phyloP scores from a whole-genome alignment of 2,888 invertebrate species.

The Cartodere bifasciata region DNA sequence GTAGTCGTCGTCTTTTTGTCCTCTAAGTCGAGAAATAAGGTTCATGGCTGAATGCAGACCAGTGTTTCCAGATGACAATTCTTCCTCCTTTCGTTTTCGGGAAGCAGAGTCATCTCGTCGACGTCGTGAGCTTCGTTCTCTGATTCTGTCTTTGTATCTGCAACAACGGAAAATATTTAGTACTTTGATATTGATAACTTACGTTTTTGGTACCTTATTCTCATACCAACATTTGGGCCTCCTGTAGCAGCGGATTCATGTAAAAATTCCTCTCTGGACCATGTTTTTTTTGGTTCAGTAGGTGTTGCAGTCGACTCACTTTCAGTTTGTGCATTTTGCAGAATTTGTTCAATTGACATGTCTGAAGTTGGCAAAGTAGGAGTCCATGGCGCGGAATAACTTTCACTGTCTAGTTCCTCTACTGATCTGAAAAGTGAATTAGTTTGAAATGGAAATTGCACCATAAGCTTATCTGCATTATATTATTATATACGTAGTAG shows the following conservation, averaged over 20 bases:
- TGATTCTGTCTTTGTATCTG: conserved; percentile 33
- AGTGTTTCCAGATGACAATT: conserved; percentile 28
- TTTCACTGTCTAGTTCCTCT: conserved; percentile 37
- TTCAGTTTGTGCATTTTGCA: conserved; percentile 18
- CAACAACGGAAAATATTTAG: conserved; percentile 10
- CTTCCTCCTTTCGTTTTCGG: conserved; percentile 26
- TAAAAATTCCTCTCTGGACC: conserved; percentile 64
- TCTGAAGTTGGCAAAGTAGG: conserved; percentile 26
- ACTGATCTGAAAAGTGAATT: conserved; percentile 25
- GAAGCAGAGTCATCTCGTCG: conserved; percentile 39
- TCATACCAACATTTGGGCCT: conserved; percentile 42
- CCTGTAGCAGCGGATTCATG: conserved; percentile 60
- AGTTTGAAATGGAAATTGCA: not conserved
- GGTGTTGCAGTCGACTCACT: conserved; percentile 20
- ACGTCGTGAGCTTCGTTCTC: conserved; percentile 35
- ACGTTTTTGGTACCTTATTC: conserved; percentile 26
- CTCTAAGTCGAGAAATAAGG: conserved; percentile 40
- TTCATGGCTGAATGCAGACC: conserved; percentile 42
- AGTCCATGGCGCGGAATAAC: conserved; percentile 33
- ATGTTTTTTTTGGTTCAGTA: conserved; percentile 42
- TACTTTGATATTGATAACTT: conserved; percentile 3
- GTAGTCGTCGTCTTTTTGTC: conserved; percentile 30
- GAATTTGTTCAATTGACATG: conserved; percentile 19
- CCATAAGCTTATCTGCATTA: not conserved
- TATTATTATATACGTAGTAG: not conserved